Evolutionary conservation across 2,888 invertebrate species (phyloP).

Genomic region (Rotaria magnacalcarata): DNA sequence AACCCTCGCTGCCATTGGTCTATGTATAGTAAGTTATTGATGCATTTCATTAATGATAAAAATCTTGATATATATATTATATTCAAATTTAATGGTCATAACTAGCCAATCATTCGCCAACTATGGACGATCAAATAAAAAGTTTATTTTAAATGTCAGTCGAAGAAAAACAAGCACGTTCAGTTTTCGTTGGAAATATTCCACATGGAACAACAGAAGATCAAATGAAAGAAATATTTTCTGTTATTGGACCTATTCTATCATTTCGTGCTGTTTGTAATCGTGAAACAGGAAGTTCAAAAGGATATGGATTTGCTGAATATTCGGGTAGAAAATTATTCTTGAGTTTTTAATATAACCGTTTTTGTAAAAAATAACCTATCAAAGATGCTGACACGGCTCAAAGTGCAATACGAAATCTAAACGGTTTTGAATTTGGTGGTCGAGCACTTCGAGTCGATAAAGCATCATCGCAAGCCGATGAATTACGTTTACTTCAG

Average conservation of each 20-base stretch:
- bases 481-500: constrained; percentile 70
- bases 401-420: constrained; percentile 91
- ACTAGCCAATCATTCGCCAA: too few relatives aligned
- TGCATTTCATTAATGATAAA: too few relatives aligned
- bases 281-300: constrained; percentile 95
- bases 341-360: too few relatives aligned
- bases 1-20: too few relatives aligned
- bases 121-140: too few relatives aligned
- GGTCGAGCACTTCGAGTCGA: constrained; percentile 91
- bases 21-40: too few relatives aligned
- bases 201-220: constrained; percentile 99
- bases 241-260: constrained; percentile 89
- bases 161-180: constrained; percentile 43
- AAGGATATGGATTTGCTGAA: constrained; percentile 99
- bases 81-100: too few relatives aligned
- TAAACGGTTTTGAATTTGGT: constrained; percentile 92
- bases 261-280: constrained; percentile 88
- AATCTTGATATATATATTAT: too few relatives aligned
- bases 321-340: constrained; percentile 65
- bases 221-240: constrained; percentile 92
- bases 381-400: constrained; percentile 83
- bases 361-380: too few relatives aligned
- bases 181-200: constrained; percentile 76
- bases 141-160: constrained; percentile 14
- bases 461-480: constrained; percentile 69